Base-by-base conservation (phyloP, 2,797 vertebrate genomes). In the Tolypeutes matacus region DNA sequence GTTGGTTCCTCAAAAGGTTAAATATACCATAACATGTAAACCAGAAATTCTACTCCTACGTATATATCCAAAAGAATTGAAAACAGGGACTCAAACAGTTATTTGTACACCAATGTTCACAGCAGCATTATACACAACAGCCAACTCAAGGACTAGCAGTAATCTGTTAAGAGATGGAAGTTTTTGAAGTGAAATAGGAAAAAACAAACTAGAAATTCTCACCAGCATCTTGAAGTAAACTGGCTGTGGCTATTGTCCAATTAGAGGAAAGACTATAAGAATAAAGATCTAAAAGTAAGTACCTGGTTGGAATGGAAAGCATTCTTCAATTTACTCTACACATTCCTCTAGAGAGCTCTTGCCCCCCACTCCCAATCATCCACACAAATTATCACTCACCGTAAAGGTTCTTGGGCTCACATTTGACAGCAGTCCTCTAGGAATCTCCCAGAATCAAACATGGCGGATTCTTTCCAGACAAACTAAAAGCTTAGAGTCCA, bases 161-260 rank as follows among this genome's bases (percentile, higher is more conserved):
- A 87, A 70, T 76, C 21, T 84, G 60, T 80, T 83, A 84, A 67
- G 86, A 65, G 46, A 94, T 25, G 29, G 29, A 56, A 20, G n/a
- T 49, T 86, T 39, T 86, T 86, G 58, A 91, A 62, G 34, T 65
- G 14, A 69, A 96, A 84, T 10, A 86, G 75, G 27, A 82, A 76
- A 91, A 82, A 65, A 62, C 9, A 86, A 86, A 25, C 39, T 25
- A 39, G 65, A 80, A 92, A 67, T 82, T 87, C 60, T 92, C 36
- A 64, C 18, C n/a, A 70, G 23, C 42, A 92, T 60, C 64, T 23
- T 94, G 46, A 95, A 89, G 65, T 56, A 93, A 84, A 89, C 31
- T 73, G 39, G 20, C 15, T 53, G 0, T 51, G 70, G 27, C 42
- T 84, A 82, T 31, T 92, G 88, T 46, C 14, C 53, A 88, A 39